Percentiles rank a stretch among this genome's conserved stretches.
Conservation (phyloP, 2,888 invertebrate species). For the Bimastos eiseni region DNA sequence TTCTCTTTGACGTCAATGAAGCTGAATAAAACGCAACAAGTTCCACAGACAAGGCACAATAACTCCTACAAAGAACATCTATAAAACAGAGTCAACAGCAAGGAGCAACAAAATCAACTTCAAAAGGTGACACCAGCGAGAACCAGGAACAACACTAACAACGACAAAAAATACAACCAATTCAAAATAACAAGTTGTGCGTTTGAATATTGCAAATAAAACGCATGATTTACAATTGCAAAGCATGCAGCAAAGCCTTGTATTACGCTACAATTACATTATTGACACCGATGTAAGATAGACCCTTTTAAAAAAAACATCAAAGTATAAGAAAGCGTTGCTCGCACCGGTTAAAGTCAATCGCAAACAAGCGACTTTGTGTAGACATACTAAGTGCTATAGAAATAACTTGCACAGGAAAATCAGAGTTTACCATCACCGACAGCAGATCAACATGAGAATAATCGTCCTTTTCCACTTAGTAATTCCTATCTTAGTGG, state of each 20-base stretch:
- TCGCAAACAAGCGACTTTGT: background rate
- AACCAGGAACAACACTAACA: background rate
- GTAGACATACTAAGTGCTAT: no score
- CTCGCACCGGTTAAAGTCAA: fast-evolving
- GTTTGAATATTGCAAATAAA: no score
- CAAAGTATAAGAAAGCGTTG: background rate
- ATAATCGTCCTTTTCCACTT: background rate
- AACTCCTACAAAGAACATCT: background rate
- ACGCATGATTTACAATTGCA: no score
- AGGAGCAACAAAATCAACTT: background rate
- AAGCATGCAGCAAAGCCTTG: no score
- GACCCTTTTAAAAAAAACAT: no score
- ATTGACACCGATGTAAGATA: background rate
- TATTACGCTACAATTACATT: no score
- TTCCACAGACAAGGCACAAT: background rate
- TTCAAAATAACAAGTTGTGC: background rate
- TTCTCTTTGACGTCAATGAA: background rate
- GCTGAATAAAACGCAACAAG: background rate
- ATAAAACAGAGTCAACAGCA: background rate
- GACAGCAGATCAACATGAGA: background rate
- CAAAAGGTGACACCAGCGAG: background rate
- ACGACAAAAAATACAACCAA: background rate
- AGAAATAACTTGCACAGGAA: background rate
- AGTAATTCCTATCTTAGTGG: background rate
- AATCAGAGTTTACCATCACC: background rate